Evolutionary conservation across 2,888 invertebrate genomes (phyloP), one percentile per base, ranked within the genome.

Genomic region (Mystacides longicornis): DNA sequence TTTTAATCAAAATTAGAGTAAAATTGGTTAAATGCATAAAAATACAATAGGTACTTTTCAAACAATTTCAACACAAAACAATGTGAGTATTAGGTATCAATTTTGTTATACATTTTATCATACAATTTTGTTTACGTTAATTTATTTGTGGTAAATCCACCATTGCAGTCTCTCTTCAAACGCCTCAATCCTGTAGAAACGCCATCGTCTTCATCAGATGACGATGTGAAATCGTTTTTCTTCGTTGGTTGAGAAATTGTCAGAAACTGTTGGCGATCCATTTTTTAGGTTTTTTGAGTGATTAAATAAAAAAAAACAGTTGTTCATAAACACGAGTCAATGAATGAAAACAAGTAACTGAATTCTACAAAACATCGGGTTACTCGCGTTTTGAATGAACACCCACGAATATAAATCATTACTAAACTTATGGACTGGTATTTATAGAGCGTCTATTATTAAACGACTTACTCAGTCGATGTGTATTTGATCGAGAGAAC

Each of bases 401-500:
- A 37, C 37, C 37, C 37, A 37, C 37, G 37, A 37, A n/a, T 37
- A 37, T 37, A 37, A 37, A 37, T 37, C 14, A 37, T 37, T 37
- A 37, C 3, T 7, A 37, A n/a, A 14, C n/a, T 37, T 37, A 37
- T 37, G 16, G 37, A 37, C 37, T 37, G n/a, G 37, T 37, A 37
- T 37, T 37, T 37, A 37, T 37, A 37, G 37, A 37, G n/a, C 16
- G 37, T 14, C 37, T 37, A 37, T 37, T 37, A 37, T 37, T 37
- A 37, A n/a, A 37, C 37, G 14, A 3, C 37, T 37, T 14, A 37
- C n/a, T 37, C 37, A 37, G 37, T 14, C 11, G 11, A 27, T 5
- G 7, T n/a, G n/a, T 37, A 37, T 37, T 7, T 37, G 37, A 37
- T 37, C 16, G n/a, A n/a, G n/a, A n/a, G n/a, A n/a, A n/a, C n/a